These are phyloP conservation scores for Protobothrops mucrosquamatus DNA, from an alignment of 2,113 vertebrate genomes.

Conservation along the genomic window DNA sequence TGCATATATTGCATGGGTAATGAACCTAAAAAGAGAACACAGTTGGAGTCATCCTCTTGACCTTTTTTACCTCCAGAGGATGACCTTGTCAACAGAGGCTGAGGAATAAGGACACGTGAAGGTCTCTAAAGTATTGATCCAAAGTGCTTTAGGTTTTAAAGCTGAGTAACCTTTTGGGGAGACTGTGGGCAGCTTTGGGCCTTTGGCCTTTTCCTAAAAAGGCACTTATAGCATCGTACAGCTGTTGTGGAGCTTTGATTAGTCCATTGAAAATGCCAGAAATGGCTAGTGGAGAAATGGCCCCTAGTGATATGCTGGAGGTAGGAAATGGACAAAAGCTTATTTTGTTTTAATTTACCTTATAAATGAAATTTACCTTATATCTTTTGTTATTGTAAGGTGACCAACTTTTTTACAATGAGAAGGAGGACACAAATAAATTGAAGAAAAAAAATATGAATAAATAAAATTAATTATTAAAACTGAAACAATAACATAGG, in stretches of 20 bases:
- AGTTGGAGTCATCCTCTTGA: neutral
- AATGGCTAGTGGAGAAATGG: neutral
- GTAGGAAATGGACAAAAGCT: neutral
- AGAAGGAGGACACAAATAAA: too few species aligned
- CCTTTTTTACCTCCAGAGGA: neutral
- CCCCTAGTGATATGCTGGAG: neutral
- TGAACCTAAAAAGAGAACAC: neutral
- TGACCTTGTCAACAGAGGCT: neutral
- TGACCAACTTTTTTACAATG: too few species aligned
- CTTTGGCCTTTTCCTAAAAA: neutral
- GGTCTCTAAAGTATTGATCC: neutral
- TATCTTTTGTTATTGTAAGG: neutral
- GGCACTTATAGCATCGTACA: neutral
- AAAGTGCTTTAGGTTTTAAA: neutral
- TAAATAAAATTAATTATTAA: too few species aligned
- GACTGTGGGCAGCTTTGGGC: neutral
- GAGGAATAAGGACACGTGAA: neutral
- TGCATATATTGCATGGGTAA: neutral
- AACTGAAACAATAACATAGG: too few species aligned
- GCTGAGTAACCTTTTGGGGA: neutral
- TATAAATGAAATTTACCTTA: neutral
- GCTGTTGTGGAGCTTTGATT: neutral
- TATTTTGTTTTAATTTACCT: neutral
- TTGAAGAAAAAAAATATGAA: too few species aligned
- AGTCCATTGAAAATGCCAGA: neutral